phyloP scores from a whole-genome alignment of 2,797 vertebrate species.

The Carapus acus region DNA sequence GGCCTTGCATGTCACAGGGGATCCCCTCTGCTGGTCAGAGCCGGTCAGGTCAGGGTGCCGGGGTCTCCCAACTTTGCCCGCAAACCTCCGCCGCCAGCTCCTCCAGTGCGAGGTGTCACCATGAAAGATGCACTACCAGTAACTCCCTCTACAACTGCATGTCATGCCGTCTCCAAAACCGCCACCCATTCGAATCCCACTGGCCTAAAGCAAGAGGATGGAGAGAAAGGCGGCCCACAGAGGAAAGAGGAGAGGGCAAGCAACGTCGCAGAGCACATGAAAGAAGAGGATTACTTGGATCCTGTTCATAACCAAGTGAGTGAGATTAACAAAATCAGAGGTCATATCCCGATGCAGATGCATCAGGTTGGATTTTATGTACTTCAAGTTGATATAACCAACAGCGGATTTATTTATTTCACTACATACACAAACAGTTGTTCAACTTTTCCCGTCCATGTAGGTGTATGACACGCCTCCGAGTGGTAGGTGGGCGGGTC shows the following conservation, averaged over 20 bases:
- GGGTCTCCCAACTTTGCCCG: conserved; percentile 70
- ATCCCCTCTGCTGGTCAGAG: conserved; percentile 68
- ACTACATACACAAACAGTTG: too few relatives aligned
- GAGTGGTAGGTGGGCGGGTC: conserved; percentile 70
- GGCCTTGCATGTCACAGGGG: conserved; percentile 56
- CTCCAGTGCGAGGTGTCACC: conserved; percentile 74
- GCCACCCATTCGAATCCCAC: conserved; percentile 17
- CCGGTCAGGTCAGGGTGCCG: conserved; percentile 59
- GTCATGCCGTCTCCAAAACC: conserved; percentile 27
- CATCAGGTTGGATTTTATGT: too few relatives aligned
- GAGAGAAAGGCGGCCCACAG: conserved; percentile 27
- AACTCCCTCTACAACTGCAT: conserved; percentile 2
- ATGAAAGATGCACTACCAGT: conserved; percentile 64
- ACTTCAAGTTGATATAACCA: too few relatives aligned
- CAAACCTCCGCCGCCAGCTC: conserved; percentile 76
- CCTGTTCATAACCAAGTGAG: conserved; percentile 67
- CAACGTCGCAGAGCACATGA: conserved; percentile 50
- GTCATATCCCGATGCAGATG: too few relatives aligned
- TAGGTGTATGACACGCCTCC: conserved; percentile 89
- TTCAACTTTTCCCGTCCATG: conserved; percentile 1
- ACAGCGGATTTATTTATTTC: too few relatives aligned
- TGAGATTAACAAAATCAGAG: too few relatives aligned
- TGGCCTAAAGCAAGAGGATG: conserved; percentile 35
- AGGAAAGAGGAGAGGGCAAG: conserved; percentile 40
- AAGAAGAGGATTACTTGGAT: conserved; percentile 47